A percentile compares a stretch with the other conserved stretches of the same genome.
Evolutionary conservation across 2,113 vertebrate species (phyloP).

Genomic region (Microtus pennsylvanicus): DNA sequence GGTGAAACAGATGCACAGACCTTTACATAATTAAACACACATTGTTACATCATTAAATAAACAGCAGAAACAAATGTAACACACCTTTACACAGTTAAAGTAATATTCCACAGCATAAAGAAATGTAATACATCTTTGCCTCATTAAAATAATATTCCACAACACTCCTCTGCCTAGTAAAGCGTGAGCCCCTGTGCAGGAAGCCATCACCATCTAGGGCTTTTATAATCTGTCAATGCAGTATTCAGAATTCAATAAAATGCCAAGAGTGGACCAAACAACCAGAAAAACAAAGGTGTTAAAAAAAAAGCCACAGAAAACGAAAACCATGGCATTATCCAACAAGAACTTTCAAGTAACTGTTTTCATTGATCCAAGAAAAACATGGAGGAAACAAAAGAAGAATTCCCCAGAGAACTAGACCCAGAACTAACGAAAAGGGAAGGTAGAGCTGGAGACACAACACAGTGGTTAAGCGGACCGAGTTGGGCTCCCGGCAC

Average conservation of each 20-base stretch:
- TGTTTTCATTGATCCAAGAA: not conserved
- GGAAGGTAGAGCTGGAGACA: not conserved
- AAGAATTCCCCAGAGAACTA: conserved; percentile 31
- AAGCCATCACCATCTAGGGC: not conserved
- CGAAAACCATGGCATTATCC: not conserved
- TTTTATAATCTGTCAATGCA: not conserved
- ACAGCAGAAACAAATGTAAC: not conserved
- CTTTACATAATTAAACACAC: not conserved
- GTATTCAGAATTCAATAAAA: not conserved
- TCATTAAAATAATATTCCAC: not conserved
- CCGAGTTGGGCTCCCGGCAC: not conserved
- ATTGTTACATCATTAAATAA: not conserved
- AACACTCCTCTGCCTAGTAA: not conserved
- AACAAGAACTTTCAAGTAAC: not conserved
- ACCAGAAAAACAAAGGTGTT: not conserved
- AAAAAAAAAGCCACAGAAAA: not conserved
- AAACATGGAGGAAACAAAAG: not conserved
- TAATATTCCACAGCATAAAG: too few relatives aligned
- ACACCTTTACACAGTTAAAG: not conserved
- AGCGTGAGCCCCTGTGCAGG: not conserved
- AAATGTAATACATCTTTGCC: not conserved
- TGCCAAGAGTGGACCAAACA: conserved; percentile 25
- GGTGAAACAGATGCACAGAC: not conserved
- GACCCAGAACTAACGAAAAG: conserved; percentile 1
- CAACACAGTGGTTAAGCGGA: fast-evolving